Conservation (phyloP, 1,140 invertebrate species). For the Euura saliciscinereae region DNA sequence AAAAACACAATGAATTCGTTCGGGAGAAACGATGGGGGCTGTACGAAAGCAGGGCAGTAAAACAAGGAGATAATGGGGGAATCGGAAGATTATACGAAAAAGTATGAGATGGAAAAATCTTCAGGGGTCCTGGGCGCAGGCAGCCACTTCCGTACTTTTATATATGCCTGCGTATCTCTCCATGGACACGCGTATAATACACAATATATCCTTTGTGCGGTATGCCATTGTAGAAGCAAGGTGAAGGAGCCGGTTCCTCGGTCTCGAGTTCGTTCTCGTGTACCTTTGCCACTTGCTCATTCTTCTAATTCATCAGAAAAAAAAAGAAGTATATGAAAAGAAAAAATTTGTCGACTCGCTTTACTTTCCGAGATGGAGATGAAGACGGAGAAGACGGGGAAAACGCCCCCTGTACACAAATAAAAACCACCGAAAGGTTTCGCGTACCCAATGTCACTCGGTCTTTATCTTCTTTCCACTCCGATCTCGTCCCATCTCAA, state of each 20-base stretch:
- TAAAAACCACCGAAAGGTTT: too few relatives aligned
- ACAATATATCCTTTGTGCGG: not conserved
- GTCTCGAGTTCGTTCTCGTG: not conserved
- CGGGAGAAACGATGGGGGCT: conserved; percentile 7
- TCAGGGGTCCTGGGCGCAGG: too few relatives aligned
- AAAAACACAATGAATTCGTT: conserved; percentile 50
- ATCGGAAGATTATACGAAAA: conserved; percentile 46
- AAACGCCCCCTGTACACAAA: too few relatives aligned
- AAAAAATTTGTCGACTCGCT: too few relatives aligned
- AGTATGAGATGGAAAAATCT: not conserved
- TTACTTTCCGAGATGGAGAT: too few relatives aligned
- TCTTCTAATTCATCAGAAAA: not conserved
- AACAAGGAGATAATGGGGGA: conserved; percentile 52
- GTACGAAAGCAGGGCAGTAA: conserved; percentile 26
- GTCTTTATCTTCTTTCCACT: too few relatives aligned
- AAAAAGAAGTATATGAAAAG: too few relatives aligned
- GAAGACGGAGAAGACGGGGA: too few relatives aligned
- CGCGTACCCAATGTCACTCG: too few relatives aligned
- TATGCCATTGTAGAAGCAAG: conserved; percentile 10
- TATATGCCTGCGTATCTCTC: conserved; percentile 18
- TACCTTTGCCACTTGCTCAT: not conserved
- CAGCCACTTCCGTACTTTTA: too few relatives aligned
- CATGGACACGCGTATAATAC: conserved; percentile 13
- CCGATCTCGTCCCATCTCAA: too few relatives aligned
- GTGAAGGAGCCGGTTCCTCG: conserved; percentile 6